These are phyloP conservation scores for Bhutanitis thaidina DNA, from an alignment of 2,888 invertebrate species.

Conservation along the genomic window DNA sequence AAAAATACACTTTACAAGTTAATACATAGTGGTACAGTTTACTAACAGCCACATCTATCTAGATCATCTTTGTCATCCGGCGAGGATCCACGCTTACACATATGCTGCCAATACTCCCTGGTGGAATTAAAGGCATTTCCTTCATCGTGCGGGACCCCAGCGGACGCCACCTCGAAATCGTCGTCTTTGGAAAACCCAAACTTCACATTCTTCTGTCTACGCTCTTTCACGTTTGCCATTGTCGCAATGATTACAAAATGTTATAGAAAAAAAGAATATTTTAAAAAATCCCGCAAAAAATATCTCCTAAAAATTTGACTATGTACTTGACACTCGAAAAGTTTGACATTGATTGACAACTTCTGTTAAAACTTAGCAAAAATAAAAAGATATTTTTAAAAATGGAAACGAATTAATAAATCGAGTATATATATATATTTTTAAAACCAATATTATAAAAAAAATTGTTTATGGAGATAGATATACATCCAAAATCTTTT, in stretches of 20 bases:
- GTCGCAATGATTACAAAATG: not conserved
- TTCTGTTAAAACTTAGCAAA: not conserved
- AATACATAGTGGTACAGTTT: not conserved
- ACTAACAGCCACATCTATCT: conserved; percentile 35
- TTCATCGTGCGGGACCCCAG: conserved; percentile 37
- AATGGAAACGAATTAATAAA: conserved; percentile 1
- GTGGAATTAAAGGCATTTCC: conserved; percentile 51
- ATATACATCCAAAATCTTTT: too few relatives aligned
- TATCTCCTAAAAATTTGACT: conserved; percentile 41
- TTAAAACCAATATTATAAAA: too few relatives aligned
- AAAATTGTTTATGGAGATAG: too few relatives aligned
- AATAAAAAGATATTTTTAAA: not conserved
- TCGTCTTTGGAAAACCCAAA: conserved; percentile 65
- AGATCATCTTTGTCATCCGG: conserved; percentile 34
- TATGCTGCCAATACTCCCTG: conserved; percentile 61
- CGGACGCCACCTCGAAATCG: conserved; percentile 41
- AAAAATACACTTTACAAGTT: too few relatives aligned
- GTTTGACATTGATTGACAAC: conserved; percentile 22
- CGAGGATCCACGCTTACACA: conserved; percentile 33
- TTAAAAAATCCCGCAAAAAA: conserved; percentile 30
- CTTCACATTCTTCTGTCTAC: conserved; percentile 55
- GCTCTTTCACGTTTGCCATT: conserved; percentile 47
- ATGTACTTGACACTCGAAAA: conserved; percentile 30
- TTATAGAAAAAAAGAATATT: conserved; percentile 16
- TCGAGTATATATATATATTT: too few relatives aligned